These are phyloP conservation scores for Linurgus olivaceus DNA, from an alignment of 2,797 vertebrate genomes.

Conservation along the genomic window DNA sequence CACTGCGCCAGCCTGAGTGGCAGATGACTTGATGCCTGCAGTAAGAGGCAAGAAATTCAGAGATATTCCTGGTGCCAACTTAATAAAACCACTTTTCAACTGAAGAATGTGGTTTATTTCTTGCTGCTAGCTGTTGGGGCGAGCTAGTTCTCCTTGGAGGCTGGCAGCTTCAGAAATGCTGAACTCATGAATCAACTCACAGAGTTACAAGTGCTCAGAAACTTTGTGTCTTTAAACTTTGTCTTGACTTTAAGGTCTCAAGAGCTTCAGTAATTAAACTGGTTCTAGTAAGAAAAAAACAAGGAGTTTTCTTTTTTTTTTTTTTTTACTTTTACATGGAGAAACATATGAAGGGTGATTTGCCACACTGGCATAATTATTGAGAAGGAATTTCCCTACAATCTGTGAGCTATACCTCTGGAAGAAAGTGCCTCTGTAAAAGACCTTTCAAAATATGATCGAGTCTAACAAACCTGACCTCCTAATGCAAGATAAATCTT, in stretches of 20 bases:
- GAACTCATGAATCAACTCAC: background rate
- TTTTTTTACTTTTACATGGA: background rate
- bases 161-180: background rate
- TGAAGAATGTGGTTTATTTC: conserved; percentile 1
- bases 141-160: background rate
- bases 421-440: background rate
- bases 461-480: background rate
- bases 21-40: background rate
- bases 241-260: background rate
- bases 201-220: background rate
- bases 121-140: background rate
- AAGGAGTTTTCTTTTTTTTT: background rate
- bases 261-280: background rate
- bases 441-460: background rate
- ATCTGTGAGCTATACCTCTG: background rate
- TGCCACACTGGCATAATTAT: background rate
- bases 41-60: conserved; percentile 3
- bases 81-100: conserved; percentile 1
- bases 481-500: background rate
- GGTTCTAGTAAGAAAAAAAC: background rate
- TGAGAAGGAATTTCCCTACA: background rate
- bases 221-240: background rate
- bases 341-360: background rate
- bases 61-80: conserved; percentile 3
- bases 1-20: background rate